Conservation (phyloP, 2,888 invertebrate genomes). For the Cenopis cana region DNA sequence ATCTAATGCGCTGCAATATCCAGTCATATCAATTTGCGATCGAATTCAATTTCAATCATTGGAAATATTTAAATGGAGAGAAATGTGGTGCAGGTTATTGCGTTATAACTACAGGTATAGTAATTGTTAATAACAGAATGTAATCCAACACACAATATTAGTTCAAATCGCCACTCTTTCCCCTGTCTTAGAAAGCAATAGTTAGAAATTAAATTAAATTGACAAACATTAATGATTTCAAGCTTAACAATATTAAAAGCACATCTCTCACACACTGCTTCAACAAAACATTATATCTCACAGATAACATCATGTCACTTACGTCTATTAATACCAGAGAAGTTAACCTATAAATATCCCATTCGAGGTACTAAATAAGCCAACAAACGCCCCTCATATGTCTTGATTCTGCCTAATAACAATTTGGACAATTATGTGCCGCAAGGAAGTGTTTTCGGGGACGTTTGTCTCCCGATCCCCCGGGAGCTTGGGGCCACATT, state of each 20-base stretch:
- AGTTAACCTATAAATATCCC: constrained; percentile 68
- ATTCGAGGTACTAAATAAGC: constrained; percentile 45
- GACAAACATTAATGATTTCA: constrained; percentile 55
- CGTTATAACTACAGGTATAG: not conserved
- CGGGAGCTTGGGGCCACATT: constrained; percentile 73
- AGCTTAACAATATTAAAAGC: constrained; percentile 78
- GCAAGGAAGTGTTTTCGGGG: constrained; percentile 80
- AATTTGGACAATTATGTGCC: constrained; percentile 84
- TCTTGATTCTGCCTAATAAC: constrained; percentile 85
- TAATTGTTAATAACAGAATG: not conserved
- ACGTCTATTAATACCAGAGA: not conserved
- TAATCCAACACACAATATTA: not conserved
- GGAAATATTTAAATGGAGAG: constrained; percentile 21
- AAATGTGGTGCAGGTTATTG: not conserved
- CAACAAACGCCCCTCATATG: constrained; percentile 67
- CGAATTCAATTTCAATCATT: constrained; percentile 30
- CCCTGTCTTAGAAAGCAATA: not conserved
- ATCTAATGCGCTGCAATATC: constrained; percentile 36
- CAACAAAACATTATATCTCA: not conserved
- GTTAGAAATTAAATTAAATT: constrained; percentile 10
- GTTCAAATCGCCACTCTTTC: not conserved
- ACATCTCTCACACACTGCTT: constrained; percentile 70
- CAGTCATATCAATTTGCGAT: constrained; percentile 40
- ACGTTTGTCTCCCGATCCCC: constrained; percentile 70
- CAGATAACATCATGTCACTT: not conserved